Base-by-base conservation (phyloP, 2,113 vertebrate genomes). In the Gulo gulo region DNA sequence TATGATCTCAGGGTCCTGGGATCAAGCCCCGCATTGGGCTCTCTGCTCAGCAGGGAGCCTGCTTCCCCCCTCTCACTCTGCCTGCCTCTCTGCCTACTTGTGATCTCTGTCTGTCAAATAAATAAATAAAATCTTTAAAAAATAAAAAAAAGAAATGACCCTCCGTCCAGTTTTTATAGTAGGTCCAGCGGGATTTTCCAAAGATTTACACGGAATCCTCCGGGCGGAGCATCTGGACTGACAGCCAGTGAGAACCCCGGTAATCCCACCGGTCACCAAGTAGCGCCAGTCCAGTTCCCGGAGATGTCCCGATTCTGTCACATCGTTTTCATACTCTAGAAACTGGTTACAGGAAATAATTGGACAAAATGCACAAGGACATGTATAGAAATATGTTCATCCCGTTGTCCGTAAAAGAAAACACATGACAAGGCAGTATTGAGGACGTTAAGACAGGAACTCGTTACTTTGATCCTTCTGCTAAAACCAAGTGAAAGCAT, bases 1-100 rank as follows among this genome's bases (percentile, higher is more conserved):
- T 16, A 55, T 55, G 52, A 18, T 55, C 52, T 6, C 5, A 18
- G 52, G 52, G 5, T 55, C 52, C 52, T 55, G 52, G 52, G 52
- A 18, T 55, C 5, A 5, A 55, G 52, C 16, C 15, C 52, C 1
- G 1, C 16, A 1, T 55, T 0, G 52, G 52, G 52, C 52, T 55
- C 52, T 55, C 52, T 55, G 16, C 52, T 55, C 5, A 2, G 16
- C 0, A 1, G 52, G 5, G 52, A 55, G 52, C 52, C 52, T 55
- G 16, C 52, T 55, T 55, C 52, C 5, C 18, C n/a, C n/a, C n/a
- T n/a, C n/a, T n/a, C n/a, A n/a, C n/a, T n/a, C n/a, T n/a, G n/a
- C n/a, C n/a, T 18, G 15, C 0, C 52, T 18, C 16, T 2, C 52
- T 55, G 52, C 52, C 52, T 18, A 55, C 52, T 55, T 55, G 52